Evolutionary conservation across 2,797 vertebrate species (phyloP).

Genomic region (Gallinago stenura): DNA sequence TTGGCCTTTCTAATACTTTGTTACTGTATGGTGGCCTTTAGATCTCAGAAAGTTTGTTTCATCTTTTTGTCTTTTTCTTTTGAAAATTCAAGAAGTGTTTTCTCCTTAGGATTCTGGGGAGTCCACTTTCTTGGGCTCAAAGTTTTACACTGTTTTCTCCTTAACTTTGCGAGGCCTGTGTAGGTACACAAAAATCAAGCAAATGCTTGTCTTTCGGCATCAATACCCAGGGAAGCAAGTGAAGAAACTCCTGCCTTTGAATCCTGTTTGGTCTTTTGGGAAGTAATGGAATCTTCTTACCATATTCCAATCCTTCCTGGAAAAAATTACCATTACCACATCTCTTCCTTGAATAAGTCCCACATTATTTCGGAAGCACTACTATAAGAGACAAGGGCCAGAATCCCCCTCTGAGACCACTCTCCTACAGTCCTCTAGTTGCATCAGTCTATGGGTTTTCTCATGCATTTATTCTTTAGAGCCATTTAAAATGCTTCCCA

Average conservation of each 20-base stretch:
- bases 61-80: neutral
- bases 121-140: neutral
- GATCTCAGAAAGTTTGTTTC: neutral
- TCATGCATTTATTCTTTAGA: neutral
- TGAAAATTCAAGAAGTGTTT: neutral
- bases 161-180: neutral
- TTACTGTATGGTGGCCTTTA: neutral
- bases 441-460: rapidly evolving
- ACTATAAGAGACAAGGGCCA: rapidly evolving
- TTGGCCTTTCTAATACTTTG: neutral
- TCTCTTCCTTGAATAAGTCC: neutral
- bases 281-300: neutral
- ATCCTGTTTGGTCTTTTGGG: neutral
- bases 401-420: neutral
- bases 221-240: neutral
- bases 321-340: neutral
- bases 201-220: neutral
- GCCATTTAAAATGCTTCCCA: neutral
- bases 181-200: neutral
- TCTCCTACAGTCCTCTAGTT: neutral
- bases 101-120: neutral
- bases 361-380: neutral
- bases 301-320: neutral
- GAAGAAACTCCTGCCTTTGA: neutral
- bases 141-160: neutral